Conservation (phyloP, 53 echinoderm and acorn worm species). For the Astropecten irregularis region DNA sequence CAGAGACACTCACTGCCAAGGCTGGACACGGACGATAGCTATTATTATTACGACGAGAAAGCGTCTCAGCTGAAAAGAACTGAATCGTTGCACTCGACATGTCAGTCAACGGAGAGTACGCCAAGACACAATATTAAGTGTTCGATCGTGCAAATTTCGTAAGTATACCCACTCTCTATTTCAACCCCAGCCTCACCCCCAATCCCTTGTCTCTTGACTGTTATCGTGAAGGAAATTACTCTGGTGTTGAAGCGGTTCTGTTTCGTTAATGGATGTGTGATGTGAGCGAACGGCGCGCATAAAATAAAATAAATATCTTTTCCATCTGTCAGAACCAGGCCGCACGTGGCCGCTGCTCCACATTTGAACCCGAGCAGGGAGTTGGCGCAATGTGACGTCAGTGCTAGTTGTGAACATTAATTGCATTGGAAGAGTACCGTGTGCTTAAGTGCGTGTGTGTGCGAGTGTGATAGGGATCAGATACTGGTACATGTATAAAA, state of each 20-base stretch:
- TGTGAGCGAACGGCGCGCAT: conserved; percentile 15
- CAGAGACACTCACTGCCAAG: conserved; percentile 94
- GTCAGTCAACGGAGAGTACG: conserved; percentile 88
- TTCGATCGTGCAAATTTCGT: conserved; percentile 94
- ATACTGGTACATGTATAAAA: too few relatives aligned
- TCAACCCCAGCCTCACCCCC: too few relatives aligned
- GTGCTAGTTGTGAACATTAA: not conserved
- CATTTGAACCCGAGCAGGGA: not conserved
- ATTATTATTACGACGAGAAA: conserved; percentile 98
- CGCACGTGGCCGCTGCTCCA: conserved; percentile 15
- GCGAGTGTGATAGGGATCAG: too few relatives aligned
- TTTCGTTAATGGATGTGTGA: conserved; percentile 23
- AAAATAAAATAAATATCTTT: conserved; percentile 3
- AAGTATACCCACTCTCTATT: conserved; percentile 57
- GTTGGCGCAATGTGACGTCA: conserved; percentile 6
- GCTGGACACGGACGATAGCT: conserved; percentile 85
- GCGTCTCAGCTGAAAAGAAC: conserved; percentile 90
- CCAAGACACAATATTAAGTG: conserved; percentile 90
- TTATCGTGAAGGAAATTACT: conserved; percentile 18
- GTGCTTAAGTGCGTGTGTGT: not conserved
- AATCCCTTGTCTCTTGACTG: not conserved
- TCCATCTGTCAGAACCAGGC: conserved; percentile 30
- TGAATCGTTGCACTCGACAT: conserved; percentile 93
- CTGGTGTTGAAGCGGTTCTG: conserved; percentile 12
- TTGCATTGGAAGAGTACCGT: not conserved